These are phyloP conservation scores for Hypanus sabinus DNA, from an alignment of 2,113 vertebrate species.

Conservation along the genomic window DNA sequence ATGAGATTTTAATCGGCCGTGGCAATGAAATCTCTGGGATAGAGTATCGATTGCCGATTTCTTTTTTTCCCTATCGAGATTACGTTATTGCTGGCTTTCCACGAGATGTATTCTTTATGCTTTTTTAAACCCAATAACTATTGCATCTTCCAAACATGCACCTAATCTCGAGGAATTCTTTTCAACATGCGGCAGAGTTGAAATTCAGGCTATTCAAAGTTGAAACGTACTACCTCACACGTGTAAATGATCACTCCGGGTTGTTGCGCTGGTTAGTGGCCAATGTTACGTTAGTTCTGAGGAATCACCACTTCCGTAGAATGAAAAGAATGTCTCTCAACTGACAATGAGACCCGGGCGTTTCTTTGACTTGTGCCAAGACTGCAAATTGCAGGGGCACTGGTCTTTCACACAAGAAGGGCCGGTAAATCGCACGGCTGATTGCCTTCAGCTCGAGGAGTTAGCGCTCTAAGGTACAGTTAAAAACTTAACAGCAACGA, in stretches of 20 bases:
- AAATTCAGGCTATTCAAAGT: background rate
- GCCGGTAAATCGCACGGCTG: background rate
- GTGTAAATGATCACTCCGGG: background rate
- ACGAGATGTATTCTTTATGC: background rate
- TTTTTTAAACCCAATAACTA: background rate
- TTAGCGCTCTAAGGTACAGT: background rate
- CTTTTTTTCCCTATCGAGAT: background rate
- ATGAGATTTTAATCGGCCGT: background rate
- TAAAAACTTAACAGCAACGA: background rate
- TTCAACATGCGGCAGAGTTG: background rate
- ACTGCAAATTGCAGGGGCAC: background rate
- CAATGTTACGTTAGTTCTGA: background rate
- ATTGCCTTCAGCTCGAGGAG: background rate
- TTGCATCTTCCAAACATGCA: background rate
- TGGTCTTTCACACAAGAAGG: slow-evolving; percentile 8
- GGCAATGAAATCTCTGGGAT: background rate
- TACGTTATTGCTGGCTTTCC: background rate
- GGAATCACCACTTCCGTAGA: background rate
- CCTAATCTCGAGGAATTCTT: background rate
- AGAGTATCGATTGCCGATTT: background rate
- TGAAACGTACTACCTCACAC: background rate
- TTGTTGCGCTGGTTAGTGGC: background rate
- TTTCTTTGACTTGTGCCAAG: slow-evolving; percentile 25
- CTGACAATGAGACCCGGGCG: slow-evolving; percentile 22
- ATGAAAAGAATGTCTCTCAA: background rate